Evolutionary conservation across 2,113 vertebrate genomes (phyloP).

Genomic region (Pangasianodon hypophthalmus): DNA sequence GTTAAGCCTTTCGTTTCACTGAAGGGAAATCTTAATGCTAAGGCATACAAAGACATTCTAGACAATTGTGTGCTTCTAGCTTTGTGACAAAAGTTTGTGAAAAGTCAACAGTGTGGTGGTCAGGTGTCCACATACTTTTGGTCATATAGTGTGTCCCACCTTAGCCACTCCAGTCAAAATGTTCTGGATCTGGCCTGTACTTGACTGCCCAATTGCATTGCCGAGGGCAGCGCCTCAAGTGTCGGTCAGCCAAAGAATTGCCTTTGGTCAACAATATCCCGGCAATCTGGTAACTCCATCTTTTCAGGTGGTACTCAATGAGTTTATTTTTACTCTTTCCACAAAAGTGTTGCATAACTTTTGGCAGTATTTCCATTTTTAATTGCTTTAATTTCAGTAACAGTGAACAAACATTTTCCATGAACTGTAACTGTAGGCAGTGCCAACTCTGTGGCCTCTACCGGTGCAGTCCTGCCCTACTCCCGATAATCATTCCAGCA

Average conservation of each 20-base stretch:
- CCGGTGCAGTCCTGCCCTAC: not conserved
- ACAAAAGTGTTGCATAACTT: not conserved
- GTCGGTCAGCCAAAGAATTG: not conserved
- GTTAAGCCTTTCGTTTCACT: not conserved
- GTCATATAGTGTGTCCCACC: not conserved
- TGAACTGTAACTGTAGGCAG: not conserved
- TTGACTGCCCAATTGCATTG: not conserved
- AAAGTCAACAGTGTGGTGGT: not conserved
- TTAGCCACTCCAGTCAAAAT: not conserved
- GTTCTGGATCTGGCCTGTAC: not conserved
- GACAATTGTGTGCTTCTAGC: not conserved
- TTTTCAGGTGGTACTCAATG: not conserved
- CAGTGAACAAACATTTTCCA: not conserved
- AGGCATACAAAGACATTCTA: not conserved
- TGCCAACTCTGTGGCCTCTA: not conserved
- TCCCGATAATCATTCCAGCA: not conserved
- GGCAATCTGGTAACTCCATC: not conserved
- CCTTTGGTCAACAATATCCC: not conserved
- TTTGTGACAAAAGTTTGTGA: not conserved
- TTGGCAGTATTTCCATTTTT: not conserved
- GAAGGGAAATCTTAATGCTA: not conserved
- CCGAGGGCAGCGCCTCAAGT: not conserved
- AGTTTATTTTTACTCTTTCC: not conserved
- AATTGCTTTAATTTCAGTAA: not conserved
- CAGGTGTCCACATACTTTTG: not conserved